A percentile compares a stretch with the other conserved stretches of the same genome.
phyloP scores from a whole-genome alignment of 64 coral and sea anemone genomes.

The Montipora efflorescens region DNA sequence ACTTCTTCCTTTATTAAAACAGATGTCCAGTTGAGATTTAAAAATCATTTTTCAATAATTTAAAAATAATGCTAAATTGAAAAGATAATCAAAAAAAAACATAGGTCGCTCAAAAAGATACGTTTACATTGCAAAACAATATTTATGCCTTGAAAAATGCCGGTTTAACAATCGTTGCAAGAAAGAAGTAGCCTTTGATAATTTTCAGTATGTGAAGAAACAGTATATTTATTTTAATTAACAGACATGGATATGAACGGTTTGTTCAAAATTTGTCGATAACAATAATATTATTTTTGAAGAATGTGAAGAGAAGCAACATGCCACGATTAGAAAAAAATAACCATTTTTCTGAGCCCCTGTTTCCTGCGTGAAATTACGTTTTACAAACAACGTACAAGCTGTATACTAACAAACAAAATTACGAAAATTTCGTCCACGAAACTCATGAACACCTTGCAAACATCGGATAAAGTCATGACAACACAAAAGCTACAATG shows the following conservation, averaged over 20 bases:
- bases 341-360: not conserved
- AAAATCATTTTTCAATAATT: too few species aligned
- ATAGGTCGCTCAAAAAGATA: too few species aligned
- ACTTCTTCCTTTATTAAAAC: too few species aligned
- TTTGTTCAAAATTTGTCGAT: not conserved
- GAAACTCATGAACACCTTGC: not conserved
- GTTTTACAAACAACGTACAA: not conserved
- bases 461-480: not conserved
- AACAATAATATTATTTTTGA: not conserved
- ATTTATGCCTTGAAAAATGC: too few species aligned
- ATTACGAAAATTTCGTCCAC: slow-evolving; percentile 1
- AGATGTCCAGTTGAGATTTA: too few species aligned
- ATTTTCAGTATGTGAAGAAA: too few species aligned
- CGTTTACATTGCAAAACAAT: too few species aligned
- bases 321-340: not conserved
- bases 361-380: not conserved
- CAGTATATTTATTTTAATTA: too few species aligned
- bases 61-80: too few species aligned
- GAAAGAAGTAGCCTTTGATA: not conserved
- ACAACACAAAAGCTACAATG: not conserved
- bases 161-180: too few species aligned
- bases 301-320: not conserved
- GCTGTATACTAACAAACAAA: not conserved
- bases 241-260: not conserved
- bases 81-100: too few species aligned